Evolutionary conservation across 2,888 invertebrate genomes (phyloP).

Genomic region (Ophioninae sp.): DNA sequence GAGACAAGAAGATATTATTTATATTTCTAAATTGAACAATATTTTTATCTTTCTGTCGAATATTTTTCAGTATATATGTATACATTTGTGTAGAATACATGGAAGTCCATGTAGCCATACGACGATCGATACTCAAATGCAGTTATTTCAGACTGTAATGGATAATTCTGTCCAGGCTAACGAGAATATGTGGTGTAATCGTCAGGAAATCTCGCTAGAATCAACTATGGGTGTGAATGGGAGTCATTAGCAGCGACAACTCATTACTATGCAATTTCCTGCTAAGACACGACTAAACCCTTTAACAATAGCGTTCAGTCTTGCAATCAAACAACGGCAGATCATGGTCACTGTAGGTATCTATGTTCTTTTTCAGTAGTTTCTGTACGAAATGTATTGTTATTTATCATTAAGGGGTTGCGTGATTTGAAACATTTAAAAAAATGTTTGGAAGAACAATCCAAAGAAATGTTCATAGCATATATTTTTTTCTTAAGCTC

Average conservation of each 20-base stretch:
- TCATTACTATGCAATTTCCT: neutral
- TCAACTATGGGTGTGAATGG: neutral
- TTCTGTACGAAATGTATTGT: neutral
- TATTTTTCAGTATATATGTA: neutral
- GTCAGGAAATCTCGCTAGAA: neutral
- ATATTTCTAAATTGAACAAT: neutral
- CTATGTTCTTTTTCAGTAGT: neutral
- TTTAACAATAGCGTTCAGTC: neutral
- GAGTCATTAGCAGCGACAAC: neutral
- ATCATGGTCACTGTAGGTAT: neutral
- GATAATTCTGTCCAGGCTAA: neutral
- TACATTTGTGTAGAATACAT: neutral
- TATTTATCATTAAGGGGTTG: neutral
- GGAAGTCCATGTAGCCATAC: neutral
- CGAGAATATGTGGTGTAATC: neutral
- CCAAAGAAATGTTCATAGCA: too few relatives aligned
- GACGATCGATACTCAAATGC: slow-evolving; percentile 7
- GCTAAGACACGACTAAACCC: neutral
- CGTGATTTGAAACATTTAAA: too few relatives aligned
- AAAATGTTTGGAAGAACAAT: too few relatives aligned
- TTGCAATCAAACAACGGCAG: neutral
- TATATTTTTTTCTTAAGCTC: too few relatives aligned
- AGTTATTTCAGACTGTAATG: slow-evolving; percentile 4
- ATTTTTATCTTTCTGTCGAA: neutral
- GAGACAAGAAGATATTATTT: neutral